A percentile compares a stretch with the other conserved stretches of the same genome.
These are phyloP conservation scores for Ditylenchus dipsaci DNA, from an alignment of 1,140 invertebrate species.

Conservation along the genomic window DNA sequence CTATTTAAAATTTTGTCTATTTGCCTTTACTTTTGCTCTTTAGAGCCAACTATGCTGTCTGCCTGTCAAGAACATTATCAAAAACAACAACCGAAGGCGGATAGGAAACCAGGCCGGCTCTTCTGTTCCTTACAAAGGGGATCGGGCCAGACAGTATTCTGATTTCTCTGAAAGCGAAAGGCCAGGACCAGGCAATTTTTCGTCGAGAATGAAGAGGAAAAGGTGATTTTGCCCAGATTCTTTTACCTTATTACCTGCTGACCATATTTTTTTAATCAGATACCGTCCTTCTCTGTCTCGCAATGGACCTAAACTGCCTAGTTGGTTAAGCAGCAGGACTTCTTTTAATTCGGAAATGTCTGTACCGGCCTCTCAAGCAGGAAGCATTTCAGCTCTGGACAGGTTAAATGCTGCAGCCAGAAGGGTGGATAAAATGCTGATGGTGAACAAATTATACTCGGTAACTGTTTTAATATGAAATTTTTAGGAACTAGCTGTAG, in stretches of 20 bases:
- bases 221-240: not conserved
- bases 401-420: slow-evolving; percentile 43
- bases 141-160: slow-evolving; percentile 31
- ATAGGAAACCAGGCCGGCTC: not conserved
- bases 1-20: not conserved
- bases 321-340: slow-evolving; percentile 40
- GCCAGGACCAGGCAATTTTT: slow-evolving; percentile 1
- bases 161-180: slow-evolving; percentile 34
- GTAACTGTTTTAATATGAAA: slow-evolving; percentile 1
- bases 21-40: not conserved
- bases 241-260: not conserved
- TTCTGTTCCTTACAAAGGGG: slow-evolving; percentile 24
- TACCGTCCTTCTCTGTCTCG: slow-evolving; percentile 27
- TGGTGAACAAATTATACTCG: slow-evolving; percentile 13
- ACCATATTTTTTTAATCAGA: slow-evolving; percentile 4
- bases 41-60: not conserved
- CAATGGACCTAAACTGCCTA: slow-evolving; percentile 37
- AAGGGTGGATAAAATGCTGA: slow-evolving; percentile 50
- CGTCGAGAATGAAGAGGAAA: slow-evolving; percentile 19
- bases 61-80: no score
- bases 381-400: slow-evolving; percentile 35
- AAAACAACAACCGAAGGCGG: no score
- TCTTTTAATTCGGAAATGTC: slow-evolving; percentile 43
- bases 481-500: slow-evolving; percentile 37
- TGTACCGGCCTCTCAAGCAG: slow-evolving; percentile 16